phyloP scores from a whole-genome alignment of 2,113 vertebrate genomes.

The Sinocyclocheilus anshuiensis region DNA sequence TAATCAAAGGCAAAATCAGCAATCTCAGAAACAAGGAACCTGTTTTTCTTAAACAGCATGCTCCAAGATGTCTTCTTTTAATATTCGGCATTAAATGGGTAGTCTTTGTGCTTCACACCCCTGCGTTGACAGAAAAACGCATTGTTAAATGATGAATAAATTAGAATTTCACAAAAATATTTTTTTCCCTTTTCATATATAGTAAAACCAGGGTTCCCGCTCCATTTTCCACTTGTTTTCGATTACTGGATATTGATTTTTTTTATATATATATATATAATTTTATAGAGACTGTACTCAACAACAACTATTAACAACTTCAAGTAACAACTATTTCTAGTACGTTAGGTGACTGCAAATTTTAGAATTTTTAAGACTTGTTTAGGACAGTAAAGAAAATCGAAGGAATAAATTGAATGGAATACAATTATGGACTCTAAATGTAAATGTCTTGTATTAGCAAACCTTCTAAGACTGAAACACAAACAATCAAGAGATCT shows the following conservation, averaged over 20 bases:
- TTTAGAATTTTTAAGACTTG: no score
- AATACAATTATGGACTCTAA: no score
- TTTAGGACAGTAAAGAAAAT: no score
- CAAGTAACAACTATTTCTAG: not conserved
- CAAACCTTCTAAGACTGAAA: no score
- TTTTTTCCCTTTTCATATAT: not conserved
- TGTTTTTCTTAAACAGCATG: not conserved
- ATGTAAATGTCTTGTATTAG: no score
- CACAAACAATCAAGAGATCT: no score
- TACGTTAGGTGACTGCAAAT: no score
- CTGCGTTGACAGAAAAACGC: constrained; percentile 45
- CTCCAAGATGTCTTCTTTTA: constrained; percentile 48
- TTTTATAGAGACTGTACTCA: not conserved
- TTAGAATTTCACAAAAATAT: not conserved
- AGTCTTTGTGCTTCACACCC: constrained; percentile 70
- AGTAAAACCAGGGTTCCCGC: not conserved
- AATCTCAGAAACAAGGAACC: not conserved
- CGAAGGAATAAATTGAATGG: no score
- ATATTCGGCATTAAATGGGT: constrained; percentile 68
- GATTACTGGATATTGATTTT: no score
- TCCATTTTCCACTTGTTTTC: no score
- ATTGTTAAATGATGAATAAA: not conserved
- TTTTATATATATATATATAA: no score
- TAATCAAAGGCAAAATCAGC: not conserved
- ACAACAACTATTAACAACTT: no score